A percentile compares a stretch with the other conserved stretches of the same genome.
Evolutionary conservation across 2,888 invertebrate species (phyloP).

Genomic region (Lepeophtheirus nordmannii): DNA sequence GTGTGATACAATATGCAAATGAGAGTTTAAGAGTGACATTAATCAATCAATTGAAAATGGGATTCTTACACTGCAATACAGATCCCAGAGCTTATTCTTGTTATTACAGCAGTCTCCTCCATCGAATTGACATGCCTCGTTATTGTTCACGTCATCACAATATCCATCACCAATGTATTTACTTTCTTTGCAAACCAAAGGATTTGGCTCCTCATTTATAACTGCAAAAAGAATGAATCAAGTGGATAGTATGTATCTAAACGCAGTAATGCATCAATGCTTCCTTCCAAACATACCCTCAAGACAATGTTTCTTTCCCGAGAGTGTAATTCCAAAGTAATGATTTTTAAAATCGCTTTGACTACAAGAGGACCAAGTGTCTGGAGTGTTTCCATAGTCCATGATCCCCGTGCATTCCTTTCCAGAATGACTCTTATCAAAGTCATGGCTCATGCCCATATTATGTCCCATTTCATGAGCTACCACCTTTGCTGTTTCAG

Average conservation of each 20-base stretch:
- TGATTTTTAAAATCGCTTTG: slow-evolving; percentile 10
- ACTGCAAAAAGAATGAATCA: no score
- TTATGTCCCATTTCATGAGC: slow-evolving; percentile 15
- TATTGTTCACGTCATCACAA: background rate
- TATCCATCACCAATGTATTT: slow-evolving; percentile 5
- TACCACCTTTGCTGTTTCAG: slow-evolving; percentile 8
- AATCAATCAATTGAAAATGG: no score
- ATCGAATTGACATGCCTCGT: background rate
- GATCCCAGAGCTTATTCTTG: background rate
- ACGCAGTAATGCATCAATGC: no score
- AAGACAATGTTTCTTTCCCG: background rate
- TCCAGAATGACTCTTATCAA: background rate
- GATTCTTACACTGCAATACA: background rate
- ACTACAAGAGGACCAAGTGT: background rate
- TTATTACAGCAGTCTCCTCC: background rate
- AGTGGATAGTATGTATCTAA: no score
- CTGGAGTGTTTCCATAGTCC: slow-evolving; percentile 13
- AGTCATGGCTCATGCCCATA: slow-evolving; percentile 15
- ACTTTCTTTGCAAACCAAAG: background rate
- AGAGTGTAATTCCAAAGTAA: background rate
- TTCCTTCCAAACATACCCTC: background rate
- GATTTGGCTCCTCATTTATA: no score
- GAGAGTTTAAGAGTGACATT: background rate
- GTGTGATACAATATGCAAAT: no score
- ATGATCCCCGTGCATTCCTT: slow-evolving; percentile 15